Evolutionary conservation across 2,113 vertebrate genomes (phyloP).

Genomic region (Brevimyrus niger): DNA sequence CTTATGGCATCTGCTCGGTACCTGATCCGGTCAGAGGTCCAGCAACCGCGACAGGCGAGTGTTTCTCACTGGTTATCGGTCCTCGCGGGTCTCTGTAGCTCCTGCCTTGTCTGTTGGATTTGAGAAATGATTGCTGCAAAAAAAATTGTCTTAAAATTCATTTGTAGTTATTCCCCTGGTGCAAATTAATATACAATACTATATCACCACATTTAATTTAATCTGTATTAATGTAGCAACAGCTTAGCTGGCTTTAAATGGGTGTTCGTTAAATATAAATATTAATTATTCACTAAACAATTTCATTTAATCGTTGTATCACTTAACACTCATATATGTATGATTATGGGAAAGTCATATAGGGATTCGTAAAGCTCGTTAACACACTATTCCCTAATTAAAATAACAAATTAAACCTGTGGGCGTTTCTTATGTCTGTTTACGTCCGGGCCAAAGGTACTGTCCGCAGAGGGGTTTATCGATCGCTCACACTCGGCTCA

Average conservation of each 20-base stretch:
- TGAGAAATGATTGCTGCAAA: neutral
- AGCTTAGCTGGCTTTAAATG: neutral
- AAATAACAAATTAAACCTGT: neutral
- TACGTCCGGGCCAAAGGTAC: neutral
- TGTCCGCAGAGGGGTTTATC: neutral
- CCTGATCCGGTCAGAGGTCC: neutral
- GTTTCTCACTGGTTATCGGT: neutral
- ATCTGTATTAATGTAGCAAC: neutral
- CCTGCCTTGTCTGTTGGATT: neutral
- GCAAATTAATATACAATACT: neutral
- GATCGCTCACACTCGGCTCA: neutral
- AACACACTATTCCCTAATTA: neutral
- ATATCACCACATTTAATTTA: neutral
- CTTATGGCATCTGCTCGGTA: neutral
- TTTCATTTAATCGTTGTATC: neutral
- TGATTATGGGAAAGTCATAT: neutral
- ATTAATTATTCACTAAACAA: neutral
- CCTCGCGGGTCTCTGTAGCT: neutral
- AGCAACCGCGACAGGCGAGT: neutral
- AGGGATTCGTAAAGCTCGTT: neutral
- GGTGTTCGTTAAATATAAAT: neutral
- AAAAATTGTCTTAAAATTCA: neutral
- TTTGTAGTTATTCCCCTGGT: neutral
- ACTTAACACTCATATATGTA: neutral
- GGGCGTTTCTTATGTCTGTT: neutral